Percentiles rank a stretch among this genome's conserved stretches.
Evolutionary conservation across 1,140 invertebrate genomes (phyloP).

Genomic region (Leptinotarsa undecemlineata): DNA sequence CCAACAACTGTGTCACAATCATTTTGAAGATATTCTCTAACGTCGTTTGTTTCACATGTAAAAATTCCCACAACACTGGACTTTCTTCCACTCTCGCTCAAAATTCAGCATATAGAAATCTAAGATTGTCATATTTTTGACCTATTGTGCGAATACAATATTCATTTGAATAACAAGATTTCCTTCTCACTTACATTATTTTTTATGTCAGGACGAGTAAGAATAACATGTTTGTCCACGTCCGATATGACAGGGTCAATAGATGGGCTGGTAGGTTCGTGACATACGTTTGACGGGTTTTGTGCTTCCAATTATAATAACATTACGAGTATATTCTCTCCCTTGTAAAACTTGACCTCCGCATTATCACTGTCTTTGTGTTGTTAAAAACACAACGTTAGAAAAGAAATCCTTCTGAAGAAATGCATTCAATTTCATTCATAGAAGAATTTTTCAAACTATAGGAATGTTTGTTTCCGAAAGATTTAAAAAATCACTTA

Average conservation of each 20-base stretch:
- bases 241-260: slow-evolving; percentile 38
- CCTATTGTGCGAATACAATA: slow-evolving; percentile 5
- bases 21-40: background rate
- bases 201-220: slow-evolving; percentile 15
- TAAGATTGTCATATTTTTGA: slow-evolving; percentile 4
- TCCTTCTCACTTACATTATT: background rate
- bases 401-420: slow-evolving; percentile 3
- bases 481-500: too few species aligned
- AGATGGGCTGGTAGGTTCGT: slow-evolving; percentile 31
- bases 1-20: background rate
- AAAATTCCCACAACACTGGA: slow-evolving; percentile 7
- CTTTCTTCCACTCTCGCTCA: background rate
- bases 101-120: slow-evolving; percentile 8
- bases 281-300: slow-evolving; percentile 46
- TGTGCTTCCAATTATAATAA: slow-evolving; percentile 46
- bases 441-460: too few species aligned
- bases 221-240: slow-evolving; percentile 38
- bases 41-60: background rate
- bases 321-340: slow-evolving; percentile 4
- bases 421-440: too few species aligned
- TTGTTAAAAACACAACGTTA: slow-evolving; percentile 12
- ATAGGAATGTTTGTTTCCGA: too few species aligned
- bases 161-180: slow-evolving; percentile 14
- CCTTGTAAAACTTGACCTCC: slow-evolving; percentile 9
- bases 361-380: background rate